phyloP scores from a whole-genome alignment of 2,888 invertebrate species.

The Ommatoiulus sabulosus region DNA sequence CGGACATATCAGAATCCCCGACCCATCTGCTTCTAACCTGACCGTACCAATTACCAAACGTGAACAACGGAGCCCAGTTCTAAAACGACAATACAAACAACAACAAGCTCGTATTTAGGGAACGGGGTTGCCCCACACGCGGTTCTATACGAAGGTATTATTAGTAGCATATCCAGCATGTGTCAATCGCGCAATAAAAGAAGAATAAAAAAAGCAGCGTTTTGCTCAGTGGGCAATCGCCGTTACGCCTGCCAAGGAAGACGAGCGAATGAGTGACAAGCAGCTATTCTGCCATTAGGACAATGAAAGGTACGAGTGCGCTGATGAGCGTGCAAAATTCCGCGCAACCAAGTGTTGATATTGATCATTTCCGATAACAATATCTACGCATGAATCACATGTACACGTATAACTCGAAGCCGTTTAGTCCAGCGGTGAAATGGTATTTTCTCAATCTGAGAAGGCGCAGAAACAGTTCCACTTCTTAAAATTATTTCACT shows the following conservation, averaged over 20 bases:
- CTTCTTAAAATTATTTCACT: background rate
- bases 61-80: background rate
- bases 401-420: background rate
- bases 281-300: slow-evolving; percentile 10
- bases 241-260: slow-evolving; percentile 36
- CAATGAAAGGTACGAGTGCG: background rate
- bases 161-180: slow-evolving; percentile 24
- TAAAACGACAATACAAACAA: slow-evolving; percentile 1
- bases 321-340: slow-evolving; percentile 43
- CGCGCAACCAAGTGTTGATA: slow-evolving; percentile 13
- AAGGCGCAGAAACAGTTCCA: background rate
- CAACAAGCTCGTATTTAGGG: background rate
- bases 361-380: slow-evolving; percentile 21
- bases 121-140: background rate
- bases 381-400: background rate
- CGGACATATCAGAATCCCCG: background rate
- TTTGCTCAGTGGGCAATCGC: slow-evolving; percentile 9
- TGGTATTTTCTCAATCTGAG: background rate
- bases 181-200: slow-evolving; percentile 21
- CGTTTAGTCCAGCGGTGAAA: background rate
- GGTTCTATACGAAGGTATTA: slow-evolving; percentile 14
- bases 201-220: background rate
- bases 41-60: background rate
- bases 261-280: slow-evolving; percentile 15
- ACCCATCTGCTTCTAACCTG: background rate